These are phyloP conservation scores for Ichneumon xanthorius DNA, from an alignment of 2,888 invertebrate genomes.

Conservation along the genomic window DNA sequence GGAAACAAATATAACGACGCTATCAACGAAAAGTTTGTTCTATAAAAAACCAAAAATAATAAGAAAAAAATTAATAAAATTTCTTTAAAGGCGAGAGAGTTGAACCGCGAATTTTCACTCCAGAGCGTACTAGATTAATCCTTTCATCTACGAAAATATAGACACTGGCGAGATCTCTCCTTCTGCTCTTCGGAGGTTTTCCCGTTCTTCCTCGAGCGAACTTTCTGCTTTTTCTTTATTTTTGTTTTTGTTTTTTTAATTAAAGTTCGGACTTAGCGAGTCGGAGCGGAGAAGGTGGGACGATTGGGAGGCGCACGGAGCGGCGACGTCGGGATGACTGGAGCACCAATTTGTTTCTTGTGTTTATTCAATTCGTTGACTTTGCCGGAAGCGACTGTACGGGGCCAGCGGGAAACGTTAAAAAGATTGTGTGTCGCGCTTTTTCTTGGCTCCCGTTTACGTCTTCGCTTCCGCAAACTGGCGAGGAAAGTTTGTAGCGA, in stretches of 20 bases:
- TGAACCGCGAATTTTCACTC: not conserved
- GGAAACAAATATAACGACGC: not conserved
- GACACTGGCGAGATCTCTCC: slow-evolving; percentile 14
- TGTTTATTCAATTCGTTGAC: slow-evolving; percentile 55
- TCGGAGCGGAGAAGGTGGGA: slow-evolving; percentile 2
- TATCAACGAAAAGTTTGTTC: not conserved
- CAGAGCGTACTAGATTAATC: not conserved
- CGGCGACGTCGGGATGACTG: not conserved
- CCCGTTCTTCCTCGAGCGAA: slow-evolving; percentile 12
- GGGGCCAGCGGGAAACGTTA: slow-evolving; percentile 14
- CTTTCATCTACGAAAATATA: not conserved
- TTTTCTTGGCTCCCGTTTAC: not conserved
- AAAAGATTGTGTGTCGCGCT: slow-evolving; percentile 29
- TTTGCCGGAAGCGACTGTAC: slow-evolving; percentile 32
- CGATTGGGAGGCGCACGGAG: slow-evolving; percentile 21
- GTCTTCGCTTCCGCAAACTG: not conserved
- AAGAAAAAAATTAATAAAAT: slow-evolving; percentile 29
- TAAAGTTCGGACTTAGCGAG: slow-evolving; percentile 35
- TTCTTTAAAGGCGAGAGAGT: not conserved
- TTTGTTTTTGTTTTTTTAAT: slow-evolving; percentile 51
- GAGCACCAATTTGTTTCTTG: slow-evolving; percentile 43
- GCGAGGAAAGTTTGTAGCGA: not conserved
- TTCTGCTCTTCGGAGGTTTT: slow-evolving; percentile 10
- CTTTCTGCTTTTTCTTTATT: not conserved
- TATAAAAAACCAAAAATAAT: not conserved